Conservation (phyloP, 2,113 vertebrate species). For the Myrmecophaga tridactyla region DNA sequence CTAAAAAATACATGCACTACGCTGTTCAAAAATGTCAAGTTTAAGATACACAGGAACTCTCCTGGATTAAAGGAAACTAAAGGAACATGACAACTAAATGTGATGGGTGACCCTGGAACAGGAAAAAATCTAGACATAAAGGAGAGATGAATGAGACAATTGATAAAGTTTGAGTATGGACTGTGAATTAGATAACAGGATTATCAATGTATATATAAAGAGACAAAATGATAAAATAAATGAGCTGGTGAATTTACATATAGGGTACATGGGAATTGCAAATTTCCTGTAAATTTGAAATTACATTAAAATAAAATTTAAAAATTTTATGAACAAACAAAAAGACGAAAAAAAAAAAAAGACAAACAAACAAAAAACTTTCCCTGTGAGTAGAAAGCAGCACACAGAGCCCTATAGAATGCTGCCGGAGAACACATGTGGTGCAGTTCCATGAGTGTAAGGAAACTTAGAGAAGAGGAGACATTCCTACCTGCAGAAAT, state of each 20-base stretch:
- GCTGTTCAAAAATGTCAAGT: neutral
- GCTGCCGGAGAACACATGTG: too few relatives aligned
- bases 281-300: neutral
- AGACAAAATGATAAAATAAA: neutral
- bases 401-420: too few relatives aligned
- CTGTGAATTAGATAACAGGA: neutral
- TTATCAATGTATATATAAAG: neutral
- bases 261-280: neutral
- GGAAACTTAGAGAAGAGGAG: too few relatives aligned
- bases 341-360: too few relatives aligned
- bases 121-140: neutral
- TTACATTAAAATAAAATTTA: neutral
- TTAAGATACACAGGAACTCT: neutral
- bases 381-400: too few relatives aligned
- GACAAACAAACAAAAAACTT: too few relatives aligned
- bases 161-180: neutral
- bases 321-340: neutral
- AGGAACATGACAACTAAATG: neutral
- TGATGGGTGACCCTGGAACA: neutral
- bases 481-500: too few relatives aligned
- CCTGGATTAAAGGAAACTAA: neutral
- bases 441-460: too few relatives aligned
- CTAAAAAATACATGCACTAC: neutral
- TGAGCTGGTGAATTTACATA: neutral
- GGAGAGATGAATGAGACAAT: neutral